Evolutionary conservation across 1,140 invertebrate species (phyloP), one percentile per base, ranked within the genome.

Genomic region (Aphaenogaster rudis): DNA sequence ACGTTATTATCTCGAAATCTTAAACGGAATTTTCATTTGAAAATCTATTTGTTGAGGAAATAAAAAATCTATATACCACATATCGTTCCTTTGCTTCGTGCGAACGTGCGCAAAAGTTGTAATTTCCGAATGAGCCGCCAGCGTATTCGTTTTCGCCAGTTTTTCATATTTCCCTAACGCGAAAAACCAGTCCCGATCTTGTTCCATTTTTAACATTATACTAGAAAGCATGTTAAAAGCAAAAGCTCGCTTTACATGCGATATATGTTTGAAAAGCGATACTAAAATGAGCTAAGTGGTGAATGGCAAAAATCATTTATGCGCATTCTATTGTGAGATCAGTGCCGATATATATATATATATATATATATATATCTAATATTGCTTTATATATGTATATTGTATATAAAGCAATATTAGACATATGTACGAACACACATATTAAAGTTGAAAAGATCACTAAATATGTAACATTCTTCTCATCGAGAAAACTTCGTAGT

Each of bases 61-160:
- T 69, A 57, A 39, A 57, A 69, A 69, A 45, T 6, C 28, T 15
- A 17, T 42, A 28, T 36, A 54, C 2, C 3, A 2, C 7, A 28
- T 64, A 64, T 67, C 33, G 33, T 17, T 69, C 0, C 8, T 54
- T 42, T 17, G 7, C 15, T 57, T 69, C n/a, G 36, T 54, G 13
- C 33, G 8, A 17, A 52, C 3, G 13, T 67, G 48, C 33, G 15
- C 59, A 45, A 50, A 61, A 9, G 21, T 64, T 21, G 77, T 81
- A 69, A 81, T 81, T 69, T 81, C 50, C 50, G 63, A 80, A 21
- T 1, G 42, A 36, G 42, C 33, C 11, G 33, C 2, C 28, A 13
- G 21, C 13, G n/a, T 36, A 54, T 81, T 72, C 1, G 33, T 36
- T 52, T n/a, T 57, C 61, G 15, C 1, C 13, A 36, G 7, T 52